phyloP scores from a whole-genome alignment of 2,113 vertebrate genomes.

The Erinaceus europaeus region DNA sequence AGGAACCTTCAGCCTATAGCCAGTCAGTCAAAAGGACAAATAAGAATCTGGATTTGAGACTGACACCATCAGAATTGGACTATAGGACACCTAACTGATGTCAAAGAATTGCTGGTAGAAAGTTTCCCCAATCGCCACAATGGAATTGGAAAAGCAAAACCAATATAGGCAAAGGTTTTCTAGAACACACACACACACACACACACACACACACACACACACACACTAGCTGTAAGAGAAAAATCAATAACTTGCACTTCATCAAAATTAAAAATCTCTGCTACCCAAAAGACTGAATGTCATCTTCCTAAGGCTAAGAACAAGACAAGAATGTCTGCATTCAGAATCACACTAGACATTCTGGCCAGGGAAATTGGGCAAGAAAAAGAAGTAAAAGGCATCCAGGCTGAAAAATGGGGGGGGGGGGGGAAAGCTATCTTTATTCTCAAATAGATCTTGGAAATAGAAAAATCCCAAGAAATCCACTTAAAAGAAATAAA shows the following conservation, averaged over 20 bases:
- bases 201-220: too few species aligned
- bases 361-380: background rate
- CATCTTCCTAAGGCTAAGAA: conserved; percentile 5
- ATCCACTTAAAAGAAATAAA: background rate
- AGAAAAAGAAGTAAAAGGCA: conserved; percentile 15
- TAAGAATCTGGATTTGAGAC: background rate
- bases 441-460: background rate
- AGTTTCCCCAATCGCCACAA: background rate
- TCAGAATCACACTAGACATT: background rate
- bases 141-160: background rate
- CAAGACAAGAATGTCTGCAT: background rate
- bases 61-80: background rate
- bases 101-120: background rate
- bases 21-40: background rate
- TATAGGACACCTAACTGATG: background rate
- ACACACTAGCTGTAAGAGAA: background rate
- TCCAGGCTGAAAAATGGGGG: background rate
- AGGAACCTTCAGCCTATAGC: background rate
- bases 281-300: background rate
- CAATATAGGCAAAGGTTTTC: background rate
- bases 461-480: background rate
- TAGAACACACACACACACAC: too few species aligned
- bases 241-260: background rate
- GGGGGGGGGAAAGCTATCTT: background rate
- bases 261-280: conserved; percentile 15